These are phyloP conservation scores for Cyclargus thomasi DNA, from an alignment of 1,140 invertebrate genomes.

Conservation along the genomic window DNA sequence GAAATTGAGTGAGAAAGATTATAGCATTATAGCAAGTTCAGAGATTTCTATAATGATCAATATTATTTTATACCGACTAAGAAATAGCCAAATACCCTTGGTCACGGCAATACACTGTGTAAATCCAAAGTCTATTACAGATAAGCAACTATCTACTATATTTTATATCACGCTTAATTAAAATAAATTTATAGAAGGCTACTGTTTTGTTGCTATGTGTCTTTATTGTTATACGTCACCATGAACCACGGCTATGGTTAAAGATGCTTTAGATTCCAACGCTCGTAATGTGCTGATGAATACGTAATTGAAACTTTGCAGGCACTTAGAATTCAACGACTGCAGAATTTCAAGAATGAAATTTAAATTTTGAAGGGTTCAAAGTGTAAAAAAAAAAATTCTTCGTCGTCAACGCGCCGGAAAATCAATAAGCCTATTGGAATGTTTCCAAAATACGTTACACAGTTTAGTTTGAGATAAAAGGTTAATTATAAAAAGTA, in stretches of 20 bases:
- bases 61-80: too few species aligned
- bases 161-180: background rate
- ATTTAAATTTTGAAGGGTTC: background rate
- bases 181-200: background rate
- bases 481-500: background rate
- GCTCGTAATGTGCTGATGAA: background rate
- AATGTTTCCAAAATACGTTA: background rate
- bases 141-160: background rate
- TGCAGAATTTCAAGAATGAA: too few species aligned
- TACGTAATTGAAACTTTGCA: background rate
- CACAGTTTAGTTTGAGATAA: background rate
- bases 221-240: background rate
- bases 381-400: background rate
- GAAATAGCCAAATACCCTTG: background rate
- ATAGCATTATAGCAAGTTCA: too few species aligned
- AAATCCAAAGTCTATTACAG: background rate
- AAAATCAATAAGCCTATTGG: slow-evolving; percentile 15
- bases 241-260: background rate
- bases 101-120: background rate
- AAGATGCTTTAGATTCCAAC: background rate
- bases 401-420: background rate
- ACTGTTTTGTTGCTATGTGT: background rate
- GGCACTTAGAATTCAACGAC: too few species aligned
- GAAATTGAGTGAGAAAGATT: too few species aligned
- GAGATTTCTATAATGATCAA: too few species aligned